Percentiles rank a stretch among this genome's conserved stretches.
phyloP scores from a whole-genome alignment of 1,140 invertebrate species.

The Orchestia grillus region DNA sequence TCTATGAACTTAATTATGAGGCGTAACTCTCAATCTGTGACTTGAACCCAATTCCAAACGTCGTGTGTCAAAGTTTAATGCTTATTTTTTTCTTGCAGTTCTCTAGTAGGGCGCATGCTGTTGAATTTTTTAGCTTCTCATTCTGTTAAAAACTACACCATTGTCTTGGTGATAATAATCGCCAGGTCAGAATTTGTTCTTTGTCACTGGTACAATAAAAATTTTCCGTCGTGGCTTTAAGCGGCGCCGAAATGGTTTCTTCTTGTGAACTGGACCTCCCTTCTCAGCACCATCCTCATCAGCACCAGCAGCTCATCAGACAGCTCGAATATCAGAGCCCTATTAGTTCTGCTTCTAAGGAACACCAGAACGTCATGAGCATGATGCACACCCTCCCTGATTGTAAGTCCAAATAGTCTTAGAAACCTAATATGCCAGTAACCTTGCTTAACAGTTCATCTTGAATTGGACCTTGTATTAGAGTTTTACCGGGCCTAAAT shows the following conservation, averaged over 20 bases:
- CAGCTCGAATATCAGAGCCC: not conserved
- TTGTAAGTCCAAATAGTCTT: not conserved
- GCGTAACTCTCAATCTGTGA: not conserved
- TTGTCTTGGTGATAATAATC: not conserved
- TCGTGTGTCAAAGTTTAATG: not conserved
- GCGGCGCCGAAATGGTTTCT: constrained; percentile 37
- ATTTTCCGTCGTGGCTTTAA: constrained; percentile 12
- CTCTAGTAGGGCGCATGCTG: not conserved
- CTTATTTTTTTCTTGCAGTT: not conserved
- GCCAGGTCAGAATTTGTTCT: not conserved
- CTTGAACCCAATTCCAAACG: not conserved
- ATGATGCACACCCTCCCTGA: constrained; percentile 29
- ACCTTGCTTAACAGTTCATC: not conserved
- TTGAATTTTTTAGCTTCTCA: not conserved
- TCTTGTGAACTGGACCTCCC: constrained; percentile 26
- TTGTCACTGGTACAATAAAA: not conserved
- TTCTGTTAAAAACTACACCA: not conserved
- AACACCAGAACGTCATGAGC: not conserved
- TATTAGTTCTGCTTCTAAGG: not conserved
- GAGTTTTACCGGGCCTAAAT: not conserved
- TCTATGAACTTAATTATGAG: not conserved
- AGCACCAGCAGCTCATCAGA: constrained; percentile 18
- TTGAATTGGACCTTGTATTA: not conserved
- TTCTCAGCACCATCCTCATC: constrained; percentile 33
- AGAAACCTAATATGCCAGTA: not conserved